These are phyloP conservation scores for Uria lomvia DNA, from an alignment of 2,113 vertebrate species.

Conservation along the genomic window DNA sequence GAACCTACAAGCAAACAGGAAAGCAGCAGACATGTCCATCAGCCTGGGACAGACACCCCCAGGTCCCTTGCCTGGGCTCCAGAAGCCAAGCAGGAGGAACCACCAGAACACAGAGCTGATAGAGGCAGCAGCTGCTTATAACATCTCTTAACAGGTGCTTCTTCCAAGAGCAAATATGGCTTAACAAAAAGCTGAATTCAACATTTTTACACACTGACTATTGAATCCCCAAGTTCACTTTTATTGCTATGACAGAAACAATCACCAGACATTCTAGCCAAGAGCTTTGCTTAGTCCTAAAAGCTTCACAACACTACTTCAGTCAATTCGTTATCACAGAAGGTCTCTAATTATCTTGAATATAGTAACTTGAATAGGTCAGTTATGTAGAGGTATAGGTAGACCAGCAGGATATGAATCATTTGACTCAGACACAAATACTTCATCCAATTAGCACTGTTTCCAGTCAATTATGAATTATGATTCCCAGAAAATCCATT, in stretches of 20 bases:
- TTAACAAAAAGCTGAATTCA: background rate
- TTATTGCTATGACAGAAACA: background rate
- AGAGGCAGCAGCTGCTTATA: background rate
- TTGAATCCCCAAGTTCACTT: background rate
- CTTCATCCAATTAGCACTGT: background rate
- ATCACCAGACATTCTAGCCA: background rate
- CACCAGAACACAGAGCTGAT: fast-evolving
- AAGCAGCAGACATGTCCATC: background rate
- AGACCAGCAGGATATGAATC: background rate
- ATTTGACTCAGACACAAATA: background rate
- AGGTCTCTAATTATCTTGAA: background rate
- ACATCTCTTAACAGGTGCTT: background rate
- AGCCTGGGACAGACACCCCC: background rate
- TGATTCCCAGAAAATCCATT: background rate
- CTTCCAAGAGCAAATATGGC: background rate
- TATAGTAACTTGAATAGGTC: background rate
- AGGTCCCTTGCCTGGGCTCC: background rate
- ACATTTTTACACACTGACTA: background rate
- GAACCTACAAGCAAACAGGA: background rate
- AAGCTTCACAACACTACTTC: background rate
- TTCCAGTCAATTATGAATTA: background rate
- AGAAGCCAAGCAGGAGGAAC: background rate
- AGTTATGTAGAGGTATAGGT: background rate
- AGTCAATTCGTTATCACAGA: background rate
- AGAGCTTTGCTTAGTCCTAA: background rate